phyloP scores from a whole-genome alignment of 2,888 invertebrate species.

The Nomada goodeniana region DNA sequence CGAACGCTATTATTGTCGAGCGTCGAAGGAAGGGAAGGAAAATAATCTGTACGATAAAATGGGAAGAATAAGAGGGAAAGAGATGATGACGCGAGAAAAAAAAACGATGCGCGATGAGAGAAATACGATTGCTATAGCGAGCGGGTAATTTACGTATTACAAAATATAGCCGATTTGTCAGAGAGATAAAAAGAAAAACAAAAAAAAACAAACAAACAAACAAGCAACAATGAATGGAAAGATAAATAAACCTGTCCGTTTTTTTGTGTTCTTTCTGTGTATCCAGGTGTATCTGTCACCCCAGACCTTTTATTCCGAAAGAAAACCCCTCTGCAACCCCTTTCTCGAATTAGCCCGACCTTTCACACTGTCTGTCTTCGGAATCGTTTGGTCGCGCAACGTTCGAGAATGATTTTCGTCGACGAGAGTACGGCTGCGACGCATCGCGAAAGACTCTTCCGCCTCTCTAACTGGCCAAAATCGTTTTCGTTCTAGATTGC shows the following conservation, averaged over 20 bases:
- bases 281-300: slow-evolving; percentile 33
- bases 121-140: slow-evolving; percentile 61
- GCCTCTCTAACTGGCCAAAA: no score
- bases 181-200: slow-evolving; percentile 40
- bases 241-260: slow-evolving; percentile 76
- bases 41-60: background rate
- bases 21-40: slow-evolving; percentile 39
- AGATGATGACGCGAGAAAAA: slow-evolving; percentile 43
- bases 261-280: slow-evolving; percentile 76
- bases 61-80: background rate
- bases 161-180: slow-evolving; percentile 69
- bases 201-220: slow-evolving; percentile 31
- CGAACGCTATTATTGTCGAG: slow-evolving; percentile 17
- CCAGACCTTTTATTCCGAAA: slow-evolving; percentile 5
- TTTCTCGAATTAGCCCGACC: background rate
- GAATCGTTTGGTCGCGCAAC: no score
- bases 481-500: no score
- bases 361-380: no score
- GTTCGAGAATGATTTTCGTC: no score
- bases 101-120: slow-evolving; percentile 38
- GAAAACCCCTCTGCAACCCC: slow-evolving; percentile 35
- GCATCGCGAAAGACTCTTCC: no score
- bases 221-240: slow-evolving; percentile 64
- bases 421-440: no score
- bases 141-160: slow-evolving; percentile 65